Conservation (phyloP, 2,888 invertebrate species). For the Drosophila aldrichi region DNA sequence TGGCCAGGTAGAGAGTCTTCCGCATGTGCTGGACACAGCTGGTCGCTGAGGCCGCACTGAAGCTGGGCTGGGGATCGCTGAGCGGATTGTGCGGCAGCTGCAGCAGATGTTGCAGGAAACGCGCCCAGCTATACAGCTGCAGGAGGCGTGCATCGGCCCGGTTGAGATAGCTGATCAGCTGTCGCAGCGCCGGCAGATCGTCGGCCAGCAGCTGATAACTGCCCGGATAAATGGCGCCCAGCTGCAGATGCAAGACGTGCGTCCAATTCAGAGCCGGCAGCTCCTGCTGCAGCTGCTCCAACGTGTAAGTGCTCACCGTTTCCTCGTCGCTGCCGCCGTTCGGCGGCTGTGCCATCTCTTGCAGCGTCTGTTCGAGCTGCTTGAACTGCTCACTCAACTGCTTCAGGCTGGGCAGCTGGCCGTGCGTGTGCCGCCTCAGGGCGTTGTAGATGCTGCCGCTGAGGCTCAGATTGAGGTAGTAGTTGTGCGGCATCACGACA, state of each 20-base stretch:
- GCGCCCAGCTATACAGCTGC: conserved; percentile 68
- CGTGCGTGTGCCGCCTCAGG: conserved; percentile 31
- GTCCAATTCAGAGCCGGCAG: conserved; percentile 67
- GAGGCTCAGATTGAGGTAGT: conserved; percentile 49
- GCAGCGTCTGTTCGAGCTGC: conserved; percentile 53
- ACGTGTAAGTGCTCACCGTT: conserved; percentile 31
- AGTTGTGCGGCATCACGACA: conserved; percentile 66
- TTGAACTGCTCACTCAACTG: conserved; percentile 52
- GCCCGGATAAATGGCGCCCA: conserved; percentile 45
- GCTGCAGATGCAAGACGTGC: conserved; percentile 44
- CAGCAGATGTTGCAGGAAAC: conserved; percentile 69
- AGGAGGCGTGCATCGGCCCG: conserved; percentile 46
- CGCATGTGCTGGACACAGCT: conserved; percentile 79
- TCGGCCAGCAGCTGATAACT: conserved; percentile 64
- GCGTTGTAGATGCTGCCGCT: conserved; percentile 56
- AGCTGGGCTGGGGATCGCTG: conserved; percentile 6
- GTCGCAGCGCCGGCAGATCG: conserved; percentile 50
- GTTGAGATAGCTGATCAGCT: conserved; percentile 60
- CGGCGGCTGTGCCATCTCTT: conserved; percentile 30
- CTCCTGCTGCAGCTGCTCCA: conserved; percentile 50
- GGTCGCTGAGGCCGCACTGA: conserved; percentile 2
- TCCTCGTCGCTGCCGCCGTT: conserved; percentile 60
- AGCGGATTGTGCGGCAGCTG: conserved; percentile 66
- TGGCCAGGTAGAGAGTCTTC: conserved; percentile 67
- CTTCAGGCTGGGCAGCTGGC: conserved; percentile 8